Evolutionary conservation across 2,797 vertebrate genomes (phyloP).

Genomic region (Alectoris magna): DNA sequence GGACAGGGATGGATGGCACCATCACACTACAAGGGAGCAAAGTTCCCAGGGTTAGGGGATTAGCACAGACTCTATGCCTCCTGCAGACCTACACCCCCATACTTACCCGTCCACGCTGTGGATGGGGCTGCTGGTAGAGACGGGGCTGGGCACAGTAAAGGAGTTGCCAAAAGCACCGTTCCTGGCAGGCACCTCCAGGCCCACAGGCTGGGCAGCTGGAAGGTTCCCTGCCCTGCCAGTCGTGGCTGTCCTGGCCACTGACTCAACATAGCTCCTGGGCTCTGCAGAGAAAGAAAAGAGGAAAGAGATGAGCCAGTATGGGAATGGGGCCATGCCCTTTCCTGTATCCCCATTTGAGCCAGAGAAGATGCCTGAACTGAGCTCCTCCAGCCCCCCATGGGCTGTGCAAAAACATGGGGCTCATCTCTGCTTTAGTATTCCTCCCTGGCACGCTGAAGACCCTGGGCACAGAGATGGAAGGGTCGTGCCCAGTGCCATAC

Average conservation of each 20-base stretch:
- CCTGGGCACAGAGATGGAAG: background rate
- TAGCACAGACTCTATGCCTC: background rate
- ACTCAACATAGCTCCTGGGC: conserved; percentile 95
- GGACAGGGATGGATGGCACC: background rate
- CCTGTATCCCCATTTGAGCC: background rate
- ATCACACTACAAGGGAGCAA: background rate
- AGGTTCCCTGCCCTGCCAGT: conserved; percentile 72
- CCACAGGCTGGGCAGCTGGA: conserved; percentile 66
- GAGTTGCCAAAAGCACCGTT: conserved; percentile 77
- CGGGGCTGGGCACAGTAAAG: conserved; percentile 83
- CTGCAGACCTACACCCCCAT: background rate
- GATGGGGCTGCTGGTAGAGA: conserved; percentile 95
- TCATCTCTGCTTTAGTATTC: background rate
- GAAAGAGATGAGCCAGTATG: background rate
- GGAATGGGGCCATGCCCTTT: background rate
- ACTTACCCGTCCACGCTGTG: conserved; percentile 88
- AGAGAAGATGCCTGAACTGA: background rate
- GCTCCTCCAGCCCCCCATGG: background rate
- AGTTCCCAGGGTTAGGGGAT: background rate
- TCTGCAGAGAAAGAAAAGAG: conserved; percentile 76
- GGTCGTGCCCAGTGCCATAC: background rate
- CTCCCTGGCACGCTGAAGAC: background rate
- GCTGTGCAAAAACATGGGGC: background rate
- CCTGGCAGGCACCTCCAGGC: conserved; percentile 74
- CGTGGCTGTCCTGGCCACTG: conserved; percentile 88